These are phyloP conservation scores for Rhopalosiphum maidis DNA, from an alignment of 1,140 invertebrate genomes.

Conservation along the genomic window DNA sequence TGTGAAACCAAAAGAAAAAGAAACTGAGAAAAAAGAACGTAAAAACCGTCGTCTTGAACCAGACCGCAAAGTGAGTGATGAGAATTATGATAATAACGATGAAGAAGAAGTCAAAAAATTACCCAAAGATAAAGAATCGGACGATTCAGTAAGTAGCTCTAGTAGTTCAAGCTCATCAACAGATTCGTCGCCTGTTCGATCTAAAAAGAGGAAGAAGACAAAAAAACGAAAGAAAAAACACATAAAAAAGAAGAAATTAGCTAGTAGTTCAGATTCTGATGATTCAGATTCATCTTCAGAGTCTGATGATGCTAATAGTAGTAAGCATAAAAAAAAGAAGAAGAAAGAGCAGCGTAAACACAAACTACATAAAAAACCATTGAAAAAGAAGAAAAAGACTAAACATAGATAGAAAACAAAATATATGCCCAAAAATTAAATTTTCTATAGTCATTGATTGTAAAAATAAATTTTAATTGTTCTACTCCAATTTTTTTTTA, in stretches of 20 bases:
- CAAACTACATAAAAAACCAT: conserved; percentile 58
- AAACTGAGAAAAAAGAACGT: conserved; percentile 43
- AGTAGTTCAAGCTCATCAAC: conserved; percentile 56
- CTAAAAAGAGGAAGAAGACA: conserved; percentile 59
- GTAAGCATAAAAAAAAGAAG: conserved; percentile 59
- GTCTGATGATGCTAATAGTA: conserved; percentile 53
- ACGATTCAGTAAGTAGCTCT: conserved; percentile 29
- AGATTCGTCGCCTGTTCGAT: conserved; percentile 57
- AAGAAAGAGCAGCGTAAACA: conserved; percentile 60
- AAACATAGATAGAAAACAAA: conserved; percentile 58
- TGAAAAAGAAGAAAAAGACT: conserved; percentile 61
- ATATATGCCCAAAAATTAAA: background rate
- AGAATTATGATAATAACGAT: background rate
- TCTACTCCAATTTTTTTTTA: conserved; percentile 14
- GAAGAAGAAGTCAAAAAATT: conserved; percentile 57
- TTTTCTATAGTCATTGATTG: background rate
- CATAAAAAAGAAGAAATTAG: conserved; percentile 59
- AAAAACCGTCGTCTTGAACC: conserved; percentile 42
- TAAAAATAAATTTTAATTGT: conserved; percentile 19
- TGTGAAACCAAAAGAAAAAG: conserved; percentile 47
- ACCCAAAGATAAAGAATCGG: conserved; percentile 57
- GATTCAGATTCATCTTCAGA: conserved; percentile 57
- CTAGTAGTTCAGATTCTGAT: conserved; percentile 60
- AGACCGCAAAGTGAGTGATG: background rate
- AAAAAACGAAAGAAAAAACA: conserved; percentile 59